These are phyloP conservation scores for Pelmatolapia mariae DNA, from an alignment of 2,113 vertebrate species.

Conservation along the genomic window DNA sequence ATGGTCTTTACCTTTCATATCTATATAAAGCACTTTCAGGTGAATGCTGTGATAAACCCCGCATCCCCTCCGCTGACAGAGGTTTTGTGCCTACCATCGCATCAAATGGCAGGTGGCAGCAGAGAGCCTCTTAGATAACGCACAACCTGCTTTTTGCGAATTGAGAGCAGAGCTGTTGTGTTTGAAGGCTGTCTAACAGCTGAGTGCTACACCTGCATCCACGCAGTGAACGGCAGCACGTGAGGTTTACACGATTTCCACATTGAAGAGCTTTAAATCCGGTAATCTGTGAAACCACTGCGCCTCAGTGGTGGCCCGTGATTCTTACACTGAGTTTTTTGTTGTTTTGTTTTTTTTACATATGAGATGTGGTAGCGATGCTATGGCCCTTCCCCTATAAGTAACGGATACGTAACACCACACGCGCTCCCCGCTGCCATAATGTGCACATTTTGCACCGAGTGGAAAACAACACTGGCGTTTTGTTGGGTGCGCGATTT, in stretches of 20 bases:
- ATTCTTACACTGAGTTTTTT: not conserved
- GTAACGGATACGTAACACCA: not conserved
- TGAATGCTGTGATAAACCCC: not conserved
- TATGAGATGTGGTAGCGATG: not conserved
- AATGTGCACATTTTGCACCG: not conserved
- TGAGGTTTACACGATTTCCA: not conserved
- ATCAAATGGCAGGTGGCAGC: conserved; percentile 19
- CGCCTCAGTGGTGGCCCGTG: not conserved
- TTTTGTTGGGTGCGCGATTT: not conserved
- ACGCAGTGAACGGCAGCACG: not conserved
- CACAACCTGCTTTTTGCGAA: not conserved
- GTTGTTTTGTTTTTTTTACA: not conserved
- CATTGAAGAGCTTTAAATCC: accelerated
- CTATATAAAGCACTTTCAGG: not conserved
- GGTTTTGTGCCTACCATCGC: not conserved
- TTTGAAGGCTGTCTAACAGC: not conserved
- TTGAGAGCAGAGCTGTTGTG: not conserved
- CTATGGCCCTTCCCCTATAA: not conserved
- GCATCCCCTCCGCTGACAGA: not conserved
- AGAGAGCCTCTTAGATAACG: not conserved
- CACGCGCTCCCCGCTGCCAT: not conserved
- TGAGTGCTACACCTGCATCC: accelerated
- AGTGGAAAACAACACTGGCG: not conserved
- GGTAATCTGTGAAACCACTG: not conserved
- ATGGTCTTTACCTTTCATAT: not conserved